Base-by-base conservation (phyloP, 37 sponge, comb jelly and placozoan species). In the Chondrilla cf. caribensis region DNA sequence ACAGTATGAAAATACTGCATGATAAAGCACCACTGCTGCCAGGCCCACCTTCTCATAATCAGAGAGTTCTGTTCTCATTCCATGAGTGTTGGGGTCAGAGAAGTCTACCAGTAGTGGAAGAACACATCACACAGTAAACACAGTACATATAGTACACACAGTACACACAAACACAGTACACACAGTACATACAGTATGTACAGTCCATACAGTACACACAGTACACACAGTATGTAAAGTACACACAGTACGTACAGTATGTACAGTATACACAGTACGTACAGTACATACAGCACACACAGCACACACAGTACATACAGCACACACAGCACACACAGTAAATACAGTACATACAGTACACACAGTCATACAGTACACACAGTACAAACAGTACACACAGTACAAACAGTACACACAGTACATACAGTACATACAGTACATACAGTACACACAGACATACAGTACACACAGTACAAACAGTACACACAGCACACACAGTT, bases 11-110 rank as follows among this genome's bases (percentile, higher is more conserved):
- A n/a, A n/a, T n/a, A n/a, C n/a, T n/a, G n/a, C n/a, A n/a, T n/a
- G n/a, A n/a, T n/a, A n/a, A n/a, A n/a, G n/a, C n/a, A n/a, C n/a
- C n/a, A n/a, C n/a, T n/a, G n/a, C n/a, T n/a, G n/a, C n/a, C n/a
- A n/a, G n/a, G n/a, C n/a, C 11, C 38, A 73, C 76, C 43, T 73
- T 73, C 76, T 73, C 44, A 73, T 73, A 73, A 9, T 73, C 76
- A 38, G 76, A 73, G 2, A 73, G 43, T 39, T 73, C 76, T n/a
- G 76, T 40, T 39, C 76, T 19, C n/a, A 73, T 21, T 4, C 76
- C 76, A n/a, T 43, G 25, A 21, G 24, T 22, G 24, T 18, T 39
- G 3, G 76, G 76, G 24, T 73, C 41, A 3, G 40, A 37, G 36
- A 73, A 73, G 40, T 73, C 76, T 73, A 38, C 43, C 31, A 39